These are phyloP conservation scores for Microplitis deprimator DNA, from an alignment of 2,888 invertebrate species.

Conservation along the genomic window DNA sequence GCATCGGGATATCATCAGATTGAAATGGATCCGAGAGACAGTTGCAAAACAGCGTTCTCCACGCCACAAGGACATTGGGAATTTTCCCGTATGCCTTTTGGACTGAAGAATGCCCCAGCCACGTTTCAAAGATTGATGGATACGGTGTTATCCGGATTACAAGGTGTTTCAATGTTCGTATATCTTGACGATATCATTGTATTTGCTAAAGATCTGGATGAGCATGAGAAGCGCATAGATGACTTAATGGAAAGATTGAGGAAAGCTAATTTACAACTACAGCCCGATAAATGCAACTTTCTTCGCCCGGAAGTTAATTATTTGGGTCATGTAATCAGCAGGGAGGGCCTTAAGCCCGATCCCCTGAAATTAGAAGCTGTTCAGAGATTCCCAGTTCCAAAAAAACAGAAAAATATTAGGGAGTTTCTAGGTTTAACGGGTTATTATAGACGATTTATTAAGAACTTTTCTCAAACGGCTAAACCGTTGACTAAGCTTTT, in stretches of 20 bases:
- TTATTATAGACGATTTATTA: conserved; percentile 35
- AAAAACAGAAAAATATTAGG: conserved; percentile 7
- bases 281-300: conserved; percentile 38
- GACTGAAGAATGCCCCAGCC: conserved; percentile 7
- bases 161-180: conserved; percentile 41
- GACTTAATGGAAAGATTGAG: conserved; percentile 25
- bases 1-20: conserved; percentile 39
- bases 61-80: conserved; percentile 26
- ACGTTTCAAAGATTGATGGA: conserved; percentile 34
- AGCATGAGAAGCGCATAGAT: conserved; percentile 33
- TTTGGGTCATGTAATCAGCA: conserved; percentile 34
- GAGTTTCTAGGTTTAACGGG: conserved; percentile 21
- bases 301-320: conserved; percentile 32
- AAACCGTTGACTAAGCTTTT: conserved; percentile 35
- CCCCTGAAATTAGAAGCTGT: conserved; percentile 36
- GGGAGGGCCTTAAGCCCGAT: conserved; percentile 32
- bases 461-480: conserved; percentile 38
- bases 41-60: conserved; percentile 24
- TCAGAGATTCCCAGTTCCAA: conserved; percentile 13
- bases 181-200: conserved; percentile 57
- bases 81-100: conserved; percentile 32
- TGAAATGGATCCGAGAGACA: conserved; percentile 16
- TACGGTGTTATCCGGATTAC: conserved; percentile 24
- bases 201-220: conserved; percentile 37
- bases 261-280: conserved; percentile 24